A percentile compares a stretch with the other conserved stretches of the same genome.
Evolutionary conservation across 2,113 vertebrate species (phyloP).

Genomic region (Cavia porcellus): DNA sequence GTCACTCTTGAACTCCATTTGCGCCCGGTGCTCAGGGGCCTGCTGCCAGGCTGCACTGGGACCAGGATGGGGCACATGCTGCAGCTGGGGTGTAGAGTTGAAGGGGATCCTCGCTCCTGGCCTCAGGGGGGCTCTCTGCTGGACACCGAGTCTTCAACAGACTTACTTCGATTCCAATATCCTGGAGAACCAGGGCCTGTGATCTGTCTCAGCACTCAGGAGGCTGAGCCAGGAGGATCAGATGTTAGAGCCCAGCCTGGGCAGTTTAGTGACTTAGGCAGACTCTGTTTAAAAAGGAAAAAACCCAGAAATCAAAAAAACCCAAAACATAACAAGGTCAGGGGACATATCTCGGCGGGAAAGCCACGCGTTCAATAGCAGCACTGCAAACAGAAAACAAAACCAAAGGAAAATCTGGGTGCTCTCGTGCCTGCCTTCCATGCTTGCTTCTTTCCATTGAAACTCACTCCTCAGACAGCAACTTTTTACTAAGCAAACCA

Average conservation of each 20-base stretch:
- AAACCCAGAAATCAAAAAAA: neutral
- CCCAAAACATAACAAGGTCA: neutral
- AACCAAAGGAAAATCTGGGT: neutral
- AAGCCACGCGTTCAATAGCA: neutral
- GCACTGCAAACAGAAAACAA: neutral
- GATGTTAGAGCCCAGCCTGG: neutral
- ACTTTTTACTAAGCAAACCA: neutral
- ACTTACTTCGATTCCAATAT: neutral
- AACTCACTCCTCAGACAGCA: neutral
- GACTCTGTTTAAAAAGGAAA: neutral
- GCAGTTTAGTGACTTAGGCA: neutral
- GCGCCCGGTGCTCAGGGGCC: neutral
- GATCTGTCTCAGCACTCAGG: neutral
- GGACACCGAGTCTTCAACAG: accelerated
- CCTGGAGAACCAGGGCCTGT: neutral
- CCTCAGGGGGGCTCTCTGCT: too few species aligned
- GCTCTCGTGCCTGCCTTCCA: too few species aligned
- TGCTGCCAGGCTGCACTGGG: neutral
- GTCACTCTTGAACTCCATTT: neutral
- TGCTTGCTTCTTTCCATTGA: neutral
- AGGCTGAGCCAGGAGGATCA: neutral
- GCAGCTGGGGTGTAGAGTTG: neutral
- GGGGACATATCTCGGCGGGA: neutral
- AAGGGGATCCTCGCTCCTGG: neutral
- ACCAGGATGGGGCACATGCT: neutral